Percentiles rank a stretch among this genome's conserved stretches.
phyloP scores from a whole-genome alignment of 2,797 vertebrate species.

The Sebastolobus altivelis region DNA sequence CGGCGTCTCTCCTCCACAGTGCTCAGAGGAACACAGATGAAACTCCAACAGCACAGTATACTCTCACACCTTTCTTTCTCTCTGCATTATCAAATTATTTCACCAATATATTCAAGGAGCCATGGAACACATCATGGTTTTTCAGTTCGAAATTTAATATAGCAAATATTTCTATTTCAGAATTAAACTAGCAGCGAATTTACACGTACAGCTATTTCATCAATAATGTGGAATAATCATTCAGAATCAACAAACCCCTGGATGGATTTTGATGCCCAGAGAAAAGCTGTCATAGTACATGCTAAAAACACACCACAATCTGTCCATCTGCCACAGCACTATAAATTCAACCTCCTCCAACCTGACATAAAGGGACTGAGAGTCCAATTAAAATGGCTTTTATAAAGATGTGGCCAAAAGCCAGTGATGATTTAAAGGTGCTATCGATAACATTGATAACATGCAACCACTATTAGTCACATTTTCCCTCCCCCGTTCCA shows the following conservation, averaged over 20 bases:
- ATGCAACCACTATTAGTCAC: no score
- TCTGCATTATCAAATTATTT: constrained; percentile 19
- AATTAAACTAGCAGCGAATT: not conserved
- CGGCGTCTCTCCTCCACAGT: constrained; percentile 12
- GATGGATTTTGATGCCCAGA: not conserved
- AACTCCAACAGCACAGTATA: constrained; percentile 5
- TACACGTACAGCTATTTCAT: not conserved
- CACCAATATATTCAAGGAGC: not conserved
- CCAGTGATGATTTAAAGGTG: no score
- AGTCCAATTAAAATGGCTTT: not conserved
- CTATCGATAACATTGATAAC: no score
- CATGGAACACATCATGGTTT: not conserved
- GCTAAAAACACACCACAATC: not conserved
- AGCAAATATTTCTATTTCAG: not conserved
- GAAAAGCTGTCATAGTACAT: not conserved
- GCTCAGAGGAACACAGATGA: constrained; percentile 49
- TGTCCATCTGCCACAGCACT: not conserved
- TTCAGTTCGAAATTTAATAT: constrained; percentile 1
- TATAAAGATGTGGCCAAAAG: not conserved
- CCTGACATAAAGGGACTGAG: not conserved
- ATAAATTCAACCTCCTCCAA: not conserved
- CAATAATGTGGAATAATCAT: not conserved
- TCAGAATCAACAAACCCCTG: not conserved
- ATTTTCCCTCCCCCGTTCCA: no score
- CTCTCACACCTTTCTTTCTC: constrained; percentile 21